phyloP scores from a whole-genome alignment of 2,888 invertebrate genomes.

The Nymphalis c-album region DNA sequence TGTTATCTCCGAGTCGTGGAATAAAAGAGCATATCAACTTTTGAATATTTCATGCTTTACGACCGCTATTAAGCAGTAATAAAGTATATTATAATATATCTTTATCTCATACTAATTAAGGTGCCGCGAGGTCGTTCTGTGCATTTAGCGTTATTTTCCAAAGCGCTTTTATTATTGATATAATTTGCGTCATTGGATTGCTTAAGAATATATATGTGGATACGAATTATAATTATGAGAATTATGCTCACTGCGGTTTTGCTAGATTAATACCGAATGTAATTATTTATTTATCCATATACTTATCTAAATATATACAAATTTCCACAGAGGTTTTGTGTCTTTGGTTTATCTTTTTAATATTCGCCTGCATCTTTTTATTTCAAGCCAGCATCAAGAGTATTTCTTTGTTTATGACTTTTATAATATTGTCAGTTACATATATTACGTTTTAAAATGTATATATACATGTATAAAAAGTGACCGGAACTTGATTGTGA shows the following conservation, averaged over 20 bases:
- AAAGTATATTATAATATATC: conserved; percentile 27
- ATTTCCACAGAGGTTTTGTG: too few species aligned
- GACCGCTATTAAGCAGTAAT: conserved; percentile 26
- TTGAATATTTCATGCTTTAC: conserved; percentile 32
- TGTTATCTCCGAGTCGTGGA: background rate
- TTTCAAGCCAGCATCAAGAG: too few species aligned
- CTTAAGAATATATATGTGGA: conserved; percentile 5
- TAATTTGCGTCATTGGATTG: conserved; percentile 51
- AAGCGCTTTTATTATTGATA: conserved; percentile 51
- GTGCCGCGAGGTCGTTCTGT: conserved; percentile 44
- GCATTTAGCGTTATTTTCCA: conserved; percentile 43
- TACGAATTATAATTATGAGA: background rate
- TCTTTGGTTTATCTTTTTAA: too few species aligned
- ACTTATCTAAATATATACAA: background rate
- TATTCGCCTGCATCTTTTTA: too few species aligned
- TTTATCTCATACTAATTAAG: conserved; percentile 45
- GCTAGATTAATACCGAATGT: background rate
- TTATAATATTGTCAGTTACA: too few species aligned
- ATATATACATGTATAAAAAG: too few species aligned
- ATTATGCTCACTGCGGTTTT: background rate
- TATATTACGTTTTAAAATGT: too few species aligned
- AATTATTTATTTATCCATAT: background rate
- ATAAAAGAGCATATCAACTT: conserved; percentile 14
- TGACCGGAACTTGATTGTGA: too few species aligned
- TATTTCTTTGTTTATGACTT: too few species aligned